These are phyloP conservation scores for Thaleichthys pacificus DNA, from an alignment of 2,797 vertebrate species.

Conservation along the genomic window DNA sequence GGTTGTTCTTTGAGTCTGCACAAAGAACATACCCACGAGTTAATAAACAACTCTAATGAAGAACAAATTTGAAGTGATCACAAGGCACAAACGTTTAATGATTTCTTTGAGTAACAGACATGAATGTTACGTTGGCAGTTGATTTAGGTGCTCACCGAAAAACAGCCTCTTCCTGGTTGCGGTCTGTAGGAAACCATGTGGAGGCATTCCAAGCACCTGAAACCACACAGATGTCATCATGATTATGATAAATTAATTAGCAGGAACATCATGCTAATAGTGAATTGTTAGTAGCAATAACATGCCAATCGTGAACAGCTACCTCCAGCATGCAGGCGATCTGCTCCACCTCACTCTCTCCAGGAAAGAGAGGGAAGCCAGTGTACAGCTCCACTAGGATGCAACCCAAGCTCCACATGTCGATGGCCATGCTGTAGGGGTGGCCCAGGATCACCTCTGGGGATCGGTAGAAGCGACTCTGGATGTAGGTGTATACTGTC, in stretches of 20 bases:
- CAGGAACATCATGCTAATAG: not conserved
- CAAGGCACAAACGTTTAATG: too few species aligned
- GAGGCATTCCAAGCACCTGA: slow-evolving; percentile 90
- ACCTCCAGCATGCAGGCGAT: slow-evolving; percentile 97
- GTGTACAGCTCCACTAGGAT: slow-evolving; percentile 90
- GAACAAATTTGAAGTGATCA: too few species aligned
- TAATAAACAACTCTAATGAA: slow-evolving; percentile 4
- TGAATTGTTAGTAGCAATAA: slow-evolving; percentile 48
- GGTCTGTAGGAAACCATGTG: slow-evolving; percentile 85
- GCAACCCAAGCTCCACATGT: slow-evolving; percentile 97
- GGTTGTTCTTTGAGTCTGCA: slow-evolving; percentile 80
- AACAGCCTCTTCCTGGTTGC: slow-evolving; percentile 85
- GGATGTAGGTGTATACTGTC: slow-evolving; percentile 91
- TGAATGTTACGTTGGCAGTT: too few species aligned
- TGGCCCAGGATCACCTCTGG: slow-evolving; percentile 94
- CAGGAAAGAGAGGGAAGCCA: slow-evolving; percentile 88
- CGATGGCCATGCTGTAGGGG: slow-evolving; percentile 90
- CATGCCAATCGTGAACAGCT: not conserved
- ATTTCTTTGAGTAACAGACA: not conserved
- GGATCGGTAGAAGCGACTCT: slow-evolving; percentile 93
- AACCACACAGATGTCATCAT: slow-evolving; percentile 13
- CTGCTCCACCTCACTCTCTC: slow-evolving; percentile 92
- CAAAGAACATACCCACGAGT: not conserved
- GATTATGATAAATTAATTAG: not conserved
- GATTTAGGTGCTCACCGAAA: slow-evolving; percentile 78